A percentile compares a stretch with the other conserved stretches of the same genome.
Evolutionary conservation across 2,888 invertebrate species (phyloP).

Genomic region (Protodeltote pygarga): DNA sequence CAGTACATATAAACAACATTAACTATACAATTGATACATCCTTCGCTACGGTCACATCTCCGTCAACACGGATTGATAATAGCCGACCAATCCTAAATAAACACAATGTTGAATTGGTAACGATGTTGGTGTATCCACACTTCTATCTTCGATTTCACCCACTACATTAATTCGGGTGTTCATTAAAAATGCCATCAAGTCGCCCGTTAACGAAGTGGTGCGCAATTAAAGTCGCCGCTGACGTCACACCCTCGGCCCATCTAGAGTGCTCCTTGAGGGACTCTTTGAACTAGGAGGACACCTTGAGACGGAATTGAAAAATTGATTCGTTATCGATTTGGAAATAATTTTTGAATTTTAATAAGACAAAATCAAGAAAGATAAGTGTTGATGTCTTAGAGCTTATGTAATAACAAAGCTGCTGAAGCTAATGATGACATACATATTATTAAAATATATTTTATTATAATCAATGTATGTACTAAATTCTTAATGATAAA

Average conservation of each 20-base stretch:
- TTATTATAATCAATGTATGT: no score
- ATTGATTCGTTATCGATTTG: conserved; percentile 75
- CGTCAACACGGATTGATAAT: conserved; percentile 58
- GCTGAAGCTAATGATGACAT: no score
- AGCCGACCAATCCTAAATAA: conserved; percentile 81
- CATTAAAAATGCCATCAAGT: conserved; percentile 87
- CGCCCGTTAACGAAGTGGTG: conserved; percentile 85
- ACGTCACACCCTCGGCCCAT: conserved; percentile 74
- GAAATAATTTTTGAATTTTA: conserved; percentile 24
- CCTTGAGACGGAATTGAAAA: conserved; percentile 80
- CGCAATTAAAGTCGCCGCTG: conserved; percentile 86
- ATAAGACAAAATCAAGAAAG: conserved; percentile 5
- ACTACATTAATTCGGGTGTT: conserved; percentile 87
- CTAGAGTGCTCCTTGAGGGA: conserved; percentile 65
- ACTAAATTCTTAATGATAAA: not conserved
- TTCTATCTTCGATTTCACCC: conserved; percentile 84
- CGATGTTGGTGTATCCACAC: conserved; percentile 63
- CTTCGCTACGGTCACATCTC: conserved; percentile 47
- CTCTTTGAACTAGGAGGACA: conserved; percentile 69
- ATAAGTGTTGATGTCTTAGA: no score
- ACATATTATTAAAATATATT: no score
- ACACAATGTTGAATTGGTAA: conserved; percentile 69
- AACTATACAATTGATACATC: conserved; percentile 20
- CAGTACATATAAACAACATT: conserved; percentile 7
- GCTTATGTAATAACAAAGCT: no score